These are phyloP conservation scores for Epiperipatus broadwayi DNA, from an alignment of 2,888 invertebrate species.

Conservation along the genomic window DNA sequence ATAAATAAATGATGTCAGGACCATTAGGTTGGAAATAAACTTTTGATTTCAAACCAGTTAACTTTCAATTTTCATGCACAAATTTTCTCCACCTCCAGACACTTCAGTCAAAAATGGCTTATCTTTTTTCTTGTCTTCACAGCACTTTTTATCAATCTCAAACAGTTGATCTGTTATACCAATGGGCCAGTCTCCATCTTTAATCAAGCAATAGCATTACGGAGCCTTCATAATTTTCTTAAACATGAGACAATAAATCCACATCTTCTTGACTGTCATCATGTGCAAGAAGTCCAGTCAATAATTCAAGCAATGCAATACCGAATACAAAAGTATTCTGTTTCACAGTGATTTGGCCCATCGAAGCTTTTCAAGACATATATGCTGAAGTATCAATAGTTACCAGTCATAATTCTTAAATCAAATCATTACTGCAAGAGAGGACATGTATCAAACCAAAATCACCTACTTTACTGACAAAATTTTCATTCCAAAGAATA, in stretches of 20 bases:
- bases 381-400: slow-evolving; percentile 49
- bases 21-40: too few species aligned
- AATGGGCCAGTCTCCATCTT: slow-evolving; percentile 37
- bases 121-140: slow-evolving; percentile 35
- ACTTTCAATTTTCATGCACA: too few species aligned
- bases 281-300: slow-evolving; percentile 46
- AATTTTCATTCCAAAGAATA: slow-evolving; percentile 46
- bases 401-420: slow-evolving; percentile 34
- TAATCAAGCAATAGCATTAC: slow-evolving; percentile 38
- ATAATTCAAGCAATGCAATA: slow-evolving; percentile 48
- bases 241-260: slow-evolving; percentile 38
- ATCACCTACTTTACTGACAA: slow-evolving; percentile 52
- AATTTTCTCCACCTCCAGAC: too few species aligned
- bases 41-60: too few species aligned
- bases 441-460: slow-evolving; percentile 50
- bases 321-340: slow-evolving; percentile 57
- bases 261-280: slow-evolving; percentile 37
- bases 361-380: slow-evolving; percentile 52
- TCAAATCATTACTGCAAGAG: slow-evolving; percentile 28
- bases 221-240: slow-evolving; percentile 37
- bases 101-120: slow-evolving; percentile 38
- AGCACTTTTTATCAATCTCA: slow-evolving; percentile 37
- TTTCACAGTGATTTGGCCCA: slow-evolving; percentile 46
- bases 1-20: too few species aligned
- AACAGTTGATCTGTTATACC: too few species aligned